Evolutionary conservation across 2,113 vertebrate species (phyloP).

Genomic region (Spea multiplicata): DNA sequence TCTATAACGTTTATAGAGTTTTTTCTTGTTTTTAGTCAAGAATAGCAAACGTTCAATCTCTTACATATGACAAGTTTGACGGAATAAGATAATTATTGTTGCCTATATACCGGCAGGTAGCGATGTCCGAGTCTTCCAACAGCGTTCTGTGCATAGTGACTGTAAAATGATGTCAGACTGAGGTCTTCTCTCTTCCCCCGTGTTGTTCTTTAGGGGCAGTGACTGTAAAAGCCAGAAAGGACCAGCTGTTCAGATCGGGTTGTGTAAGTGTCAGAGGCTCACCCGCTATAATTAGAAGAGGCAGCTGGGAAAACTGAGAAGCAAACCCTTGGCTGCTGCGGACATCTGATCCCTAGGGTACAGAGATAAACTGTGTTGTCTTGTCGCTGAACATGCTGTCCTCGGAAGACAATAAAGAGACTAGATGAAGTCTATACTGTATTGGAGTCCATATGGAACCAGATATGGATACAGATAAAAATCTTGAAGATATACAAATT

Average conservation of each 20-base stretch:
- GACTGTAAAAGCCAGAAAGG: constrained; percentile 3
- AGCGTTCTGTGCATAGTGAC: not conserved
- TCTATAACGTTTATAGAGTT: too few species aligned
- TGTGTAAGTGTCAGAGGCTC: constrained; percentile 3
- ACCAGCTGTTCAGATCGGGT: not conserved
- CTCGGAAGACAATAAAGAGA: too few species aligned
- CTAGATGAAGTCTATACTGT: too few species aligned
- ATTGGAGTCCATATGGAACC: too few species aligned
- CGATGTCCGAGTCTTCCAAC: not conserved
- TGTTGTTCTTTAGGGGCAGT: not conserved
- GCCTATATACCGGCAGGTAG: not conserved
- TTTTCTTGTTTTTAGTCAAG: too few species aligned
- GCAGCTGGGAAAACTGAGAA: constrained; percentile 2
- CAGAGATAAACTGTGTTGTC: not conserved
- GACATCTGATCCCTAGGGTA: not conserved
- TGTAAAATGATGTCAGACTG: not conserved
- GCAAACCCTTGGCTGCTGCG: not conserved
- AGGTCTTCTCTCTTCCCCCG: not conserved
- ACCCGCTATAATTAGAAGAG: constrained; percentile 4
- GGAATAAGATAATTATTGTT: too few species aligned
- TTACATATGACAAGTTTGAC: too few species aligned
- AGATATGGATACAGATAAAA: too few species aligned
- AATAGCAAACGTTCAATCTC: too few species aligned
- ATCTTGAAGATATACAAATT: too few species aligned
- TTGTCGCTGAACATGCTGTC: too few species aligned